phyloP scores from a whole-genome alignment of 2,113 vertebrate species.

The Chionis minor region DNA sequence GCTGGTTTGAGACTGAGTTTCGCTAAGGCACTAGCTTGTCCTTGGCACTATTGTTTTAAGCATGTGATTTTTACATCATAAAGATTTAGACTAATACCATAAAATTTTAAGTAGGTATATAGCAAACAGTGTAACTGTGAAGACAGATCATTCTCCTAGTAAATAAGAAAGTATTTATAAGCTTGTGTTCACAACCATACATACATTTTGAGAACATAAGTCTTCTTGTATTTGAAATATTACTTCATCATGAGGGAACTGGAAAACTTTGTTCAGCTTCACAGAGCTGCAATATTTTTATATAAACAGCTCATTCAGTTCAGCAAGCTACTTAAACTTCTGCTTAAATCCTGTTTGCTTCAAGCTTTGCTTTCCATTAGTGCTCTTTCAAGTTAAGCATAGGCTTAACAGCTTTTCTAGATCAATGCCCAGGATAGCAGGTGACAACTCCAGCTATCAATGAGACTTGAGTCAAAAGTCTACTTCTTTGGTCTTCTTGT shows the following conservation, averaged over 20 bases:
- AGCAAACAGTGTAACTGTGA: background rate
- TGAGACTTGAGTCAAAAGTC: background rate
- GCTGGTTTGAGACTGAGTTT: background rate
- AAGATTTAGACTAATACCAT: background rate
- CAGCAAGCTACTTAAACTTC: background rate
- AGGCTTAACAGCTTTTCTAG: background rate
- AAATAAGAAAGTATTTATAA: background rate
- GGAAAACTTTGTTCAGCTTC: background rate
- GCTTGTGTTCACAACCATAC: background rate
- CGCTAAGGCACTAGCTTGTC: background rate
- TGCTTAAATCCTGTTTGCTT: background rate
- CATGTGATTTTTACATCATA: background rate
- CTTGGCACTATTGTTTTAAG: background rate
- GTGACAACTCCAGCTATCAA: background rate
- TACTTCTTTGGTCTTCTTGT: background rate
- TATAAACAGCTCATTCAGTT: background rate
- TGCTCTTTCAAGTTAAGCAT: background rate
- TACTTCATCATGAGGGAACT: background rate
- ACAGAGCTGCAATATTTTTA: background rate
- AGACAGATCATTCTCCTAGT: background rate
- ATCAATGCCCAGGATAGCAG: background rate
- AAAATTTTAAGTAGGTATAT: background rate
- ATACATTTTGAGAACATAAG: background rate
- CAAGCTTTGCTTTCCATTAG: background rate
- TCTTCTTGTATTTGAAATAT: background rate